These are phyloP conservation scores for Phenganax marumi DNA, from an alignment of 92 coral and sea anemone genomes.

Conservation along the genomic window DNA sequence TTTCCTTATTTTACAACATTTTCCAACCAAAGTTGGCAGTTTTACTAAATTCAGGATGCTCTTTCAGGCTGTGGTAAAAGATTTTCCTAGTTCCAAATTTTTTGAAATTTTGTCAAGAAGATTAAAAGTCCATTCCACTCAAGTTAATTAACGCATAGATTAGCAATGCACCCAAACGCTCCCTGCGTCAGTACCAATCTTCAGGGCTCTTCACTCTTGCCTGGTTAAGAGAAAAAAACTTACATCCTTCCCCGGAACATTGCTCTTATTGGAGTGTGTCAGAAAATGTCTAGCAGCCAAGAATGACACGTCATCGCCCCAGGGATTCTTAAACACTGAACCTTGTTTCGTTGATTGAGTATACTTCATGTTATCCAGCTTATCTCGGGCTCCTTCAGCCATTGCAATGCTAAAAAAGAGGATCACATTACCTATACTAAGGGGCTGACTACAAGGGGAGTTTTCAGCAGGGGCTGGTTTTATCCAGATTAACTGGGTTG, in stretches of 20 bases:
- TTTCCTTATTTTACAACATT: no score
- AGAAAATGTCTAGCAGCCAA: not conserved
- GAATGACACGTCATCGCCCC: slow-evolving; percentile 32
- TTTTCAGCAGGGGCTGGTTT: not conserved
- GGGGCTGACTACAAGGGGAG: not conserved
- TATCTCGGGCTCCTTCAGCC: slow-evolving; percentile 33
- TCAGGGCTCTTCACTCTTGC: not conserved
- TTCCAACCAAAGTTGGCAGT: no score
- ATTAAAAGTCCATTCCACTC: no score
- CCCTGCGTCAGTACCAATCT: no score
- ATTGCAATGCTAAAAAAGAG: not conserved
- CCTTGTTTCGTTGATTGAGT: slow-evolving; percentile 17
- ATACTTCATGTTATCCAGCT: not conserved
- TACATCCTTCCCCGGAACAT: slow-evolving; percentile 24
- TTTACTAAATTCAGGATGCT: no score
- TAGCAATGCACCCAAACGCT: no score
- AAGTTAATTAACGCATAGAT: no score
- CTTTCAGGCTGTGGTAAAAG: no score
- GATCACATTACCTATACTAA: not conserved
- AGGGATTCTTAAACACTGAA: slow-evolving; percentile 31
- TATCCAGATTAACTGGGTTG: no score
- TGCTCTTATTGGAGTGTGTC: not conserved
- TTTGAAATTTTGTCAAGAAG: no score
- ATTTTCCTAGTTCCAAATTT: no score
- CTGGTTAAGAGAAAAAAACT: not conserved